phyloP scores from a whole-genome alignment of 2,888 invertebrate genomes.

The Aphodius granarius region DNA sequence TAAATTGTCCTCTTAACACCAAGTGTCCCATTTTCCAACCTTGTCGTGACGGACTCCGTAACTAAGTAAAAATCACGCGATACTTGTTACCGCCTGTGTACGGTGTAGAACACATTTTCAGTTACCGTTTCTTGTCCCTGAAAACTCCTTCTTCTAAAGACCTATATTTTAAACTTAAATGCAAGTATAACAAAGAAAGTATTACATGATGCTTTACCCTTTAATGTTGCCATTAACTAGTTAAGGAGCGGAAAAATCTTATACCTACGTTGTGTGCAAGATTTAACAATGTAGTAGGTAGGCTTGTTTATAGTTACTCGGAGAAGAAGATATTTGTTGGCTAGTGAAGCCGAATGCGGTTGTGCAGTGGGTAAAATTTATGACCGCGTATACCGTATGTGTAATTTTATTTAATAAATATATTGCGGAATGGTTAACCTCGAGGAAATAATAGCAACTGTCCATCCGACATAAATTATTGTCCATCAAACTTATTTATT shows the following conservation, averaged over 20 bases:
- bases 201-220: too few species aligned
- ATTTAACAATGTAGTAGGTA: background rate
- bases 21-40: constrained; percentile 6
- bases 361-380: background rate
- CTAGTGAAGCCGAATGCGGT: background rate
- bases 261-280: too few species aligned
- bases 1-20: constrained; percentile 14
- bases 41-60: constrained; percentile 8
- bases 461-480: constrained; percentile 3
- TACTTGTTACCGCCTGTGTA: constrained; percentile 1
- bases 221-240: too few species aligned
- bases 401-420: constrained; percentile 13
- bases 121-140: background rate
- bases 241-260: too few species aligned
- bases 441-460: constrained; percentile 3
- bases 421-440: constrained; percentile 4
- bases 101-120: background rate
- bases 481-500: constrained; percentile 15
- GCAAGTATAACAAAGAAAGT: too few species aligned
- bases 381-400: background rate
- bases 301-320: background rate
- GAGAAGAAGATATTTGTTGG: background rate
- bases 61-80: constrained; percentile 6
- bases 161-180: background rate
- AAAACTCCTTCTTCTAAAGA: background rate